phyloP scores from a whole-genome alignment of 2,113 vertebrate genomes.

The Excalfactoria chinensis region DNA sequence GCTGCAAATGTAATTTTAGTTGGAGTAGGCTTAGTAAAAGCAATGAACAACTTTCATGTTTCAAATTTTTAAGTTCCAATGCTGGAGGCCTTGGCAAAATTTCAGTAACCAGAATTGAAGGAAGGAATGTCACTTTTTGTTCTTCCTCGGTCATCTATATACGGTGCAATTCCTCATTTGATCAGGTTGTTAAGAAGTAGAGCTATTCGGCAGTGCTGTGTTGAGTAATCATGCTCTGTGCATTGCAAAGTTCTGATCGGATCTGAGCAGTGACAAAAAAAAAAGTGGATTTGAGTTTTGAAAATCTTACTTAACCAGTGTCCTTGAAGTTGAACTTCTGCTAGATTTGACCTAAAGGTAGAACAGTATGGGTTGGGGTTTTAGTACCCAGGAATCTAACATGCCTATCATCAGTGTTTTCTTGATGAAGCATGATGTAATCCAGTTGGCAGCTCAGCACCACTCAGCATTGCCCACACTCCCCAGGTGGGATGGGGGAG shows the following conservation, averaged over 20 bases:
- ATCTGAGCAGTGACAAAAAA: background rate
- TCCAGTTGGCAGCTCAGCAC: background rate
- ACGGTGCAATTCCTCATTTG: background rate
- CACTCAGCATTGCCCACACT: background rate
- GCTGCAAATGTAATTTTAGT: background rate
- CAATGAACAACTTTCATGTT: background rate
- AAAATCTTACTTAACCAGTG: background rate
- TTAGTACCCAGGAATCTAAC: background rate
- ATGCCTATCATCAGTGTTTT: background rate
- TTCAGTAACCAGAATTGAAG: background rate
- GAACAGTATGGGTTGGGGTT: background rate
- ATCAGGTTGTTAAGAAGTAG: constrained; percentile 13
- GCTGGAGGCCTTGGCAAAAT: constrained; percentile 37
- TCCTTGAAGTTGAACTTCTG: background rate
- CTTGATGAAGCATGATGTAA: background rate
- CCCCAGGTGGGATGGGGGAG: background rate
- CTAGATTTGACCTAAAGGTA: background rate
- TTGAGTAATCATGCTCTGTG: background rate
- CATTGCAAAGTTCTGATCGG: background rate
- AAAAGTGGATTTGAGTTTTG: background rate
- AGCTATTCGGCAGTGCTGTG: background rate
- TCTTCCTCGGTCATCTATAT: constrained; percentile 20
- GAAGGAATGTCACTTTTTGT: constrained; percentile 15
- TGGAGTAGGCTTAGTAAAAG: background rate
- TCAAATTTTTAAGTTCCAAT: constrained; percentile 16